These are phyloP conservation scores for Agrilus planipennis DNA, from an alignment of 1,140 invertebrate species.

Conservation along the genomic window DNA sequence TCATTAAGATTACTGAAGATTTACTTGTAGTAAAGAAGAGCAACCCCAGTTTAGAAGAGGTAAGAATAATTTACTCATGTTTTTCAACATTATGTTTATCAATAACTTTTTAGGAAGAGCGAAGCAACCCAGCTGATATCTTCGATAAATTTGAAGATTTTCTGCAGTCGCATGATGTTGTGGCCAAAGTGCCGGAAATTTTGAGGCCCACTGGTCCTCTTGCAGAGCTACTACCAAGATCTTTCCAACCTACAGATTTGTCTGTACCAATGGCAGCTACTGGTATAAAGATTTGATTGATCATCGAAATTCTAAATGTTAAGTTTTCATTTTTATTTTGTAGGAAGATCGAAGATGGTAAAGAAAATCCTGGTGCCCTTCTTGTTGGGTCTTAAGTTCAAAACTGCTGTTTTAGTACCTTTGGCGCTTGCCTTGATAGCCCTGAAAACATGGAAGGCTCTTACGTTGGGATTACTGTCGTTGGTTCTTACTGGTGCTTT, in stretches of 20 bases:
- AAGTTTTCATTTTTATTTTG: constrained; percentile 9
- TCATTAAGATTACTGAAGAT: constrained; percentile 60
- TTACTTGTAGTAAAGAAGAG: constrained; percentile 53
- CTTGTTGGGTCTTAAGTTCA: constrained; percentile 71
- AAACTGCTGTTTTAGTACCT: constrained; percentile 67
- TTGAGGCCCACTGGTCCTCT: constrained; percentile 42
- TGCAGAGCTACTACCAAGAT: constrained; percentile 49
- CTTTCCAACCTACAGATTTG: constrained; percentile 54
- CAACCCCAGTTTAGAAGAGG: constrained; percentile 33
- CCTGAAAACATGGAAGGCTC: constrained; percentile 75
- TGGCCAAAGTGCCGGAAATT: constrained; percentile 48
- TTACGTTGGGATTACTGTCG: constrained; percentile 71
- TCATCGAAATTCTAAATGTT: too few species aligned
- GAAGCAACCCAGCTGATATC: constrained; percentile 30
- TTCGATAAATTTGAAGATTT: constrained; percentile 53
- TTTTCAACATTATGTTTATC: too few species aligned
- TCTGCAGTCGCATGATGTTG: constrained; percentile 48
- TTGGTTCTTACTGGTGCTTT: constrained; percentile 67
- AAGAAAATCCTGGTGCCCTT: constrained; percentile 75
- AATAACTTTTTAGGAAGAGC: constrained; percentile 20
- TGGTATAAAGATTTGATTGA: constrained; percentile 18
- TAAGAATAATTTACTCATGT: constrained; percentile 13
- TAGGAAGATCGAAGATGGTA: constrained; percentile 49
- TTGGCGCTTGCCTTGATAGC: constrained; percentile 68
- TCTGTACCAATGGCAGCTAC: constrained; percentile 48